These are phyloP conservation scores for Pangasius larnaudii DNA, from an alignment of 2,797 vertebrate species.

Conservation along the genomic window DNA sequence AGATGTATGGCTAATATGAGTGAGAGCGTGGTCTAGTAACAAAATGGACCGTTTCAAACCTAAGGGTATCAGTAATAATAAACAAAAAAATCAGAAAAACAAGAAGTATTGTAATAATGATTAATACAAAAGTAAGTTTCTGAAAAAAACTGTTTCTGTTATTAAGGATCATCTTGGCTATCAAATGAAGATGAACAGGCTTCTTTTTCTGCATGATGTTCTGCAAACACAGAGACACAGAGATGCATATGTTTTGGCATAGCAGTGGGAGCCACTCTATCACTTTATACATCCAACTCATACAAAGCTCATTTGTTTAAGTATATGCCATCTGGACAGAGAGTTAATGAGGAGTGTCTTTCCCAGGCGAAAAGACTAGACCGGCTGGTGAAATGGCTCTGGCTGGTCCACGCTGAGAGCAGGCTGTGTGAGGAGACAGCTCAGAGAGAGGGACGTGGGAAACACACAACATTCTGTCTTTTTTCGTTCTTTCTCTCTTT, in stretches of 20 bases:
- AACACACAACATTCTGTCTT: background rate
- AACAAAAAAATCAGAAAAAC: background rate
- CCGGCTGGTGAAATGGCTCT: slow-evolving; percentile 14
- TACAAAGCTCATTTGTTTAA: slow-evolving; percentile 71
- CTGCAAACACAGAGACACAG: background rate
- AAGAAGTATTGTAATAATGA: background rate
- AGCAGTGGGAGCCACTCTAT: slow-evolving; percentile 27
- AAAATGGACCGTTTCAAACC: background rate
- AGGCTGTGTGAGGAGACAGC: background rate
- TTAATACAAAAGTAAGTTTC: background rate
- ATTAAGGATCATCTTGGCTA: background rate
- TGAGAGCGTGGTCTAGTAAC: background rate
- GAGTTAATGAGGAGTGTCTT: slow-evolving; percentile 48
- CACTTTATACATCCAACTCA: slow-evolving; percentile 34
- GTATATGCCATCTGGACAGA: slow-evolving; percentile 71
- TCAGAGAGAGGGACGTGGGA: too few relatives aligned
- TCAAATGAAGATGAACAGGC: background rate
- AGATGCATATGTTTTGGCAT: slow-evolving; percentile 35
- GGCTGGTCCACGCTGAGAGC: slow-evolving; percentile 9
- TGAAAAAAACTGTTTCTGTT: background rate
- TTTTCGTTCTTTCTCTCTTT: background rate
- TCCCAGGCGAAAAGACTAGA: slow-evolving; percentile 54
- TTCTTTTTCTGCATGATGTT: slow-evolving; percentile 7
- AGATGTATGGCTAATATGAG: background rate
- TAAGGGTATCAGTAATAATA: background rate